Evolutionary conservation across 2,888 invertebrate species (phyloP), one percentile per base, ranked within the genome.

Genomic region (Pyrgus malvae): DNA sequence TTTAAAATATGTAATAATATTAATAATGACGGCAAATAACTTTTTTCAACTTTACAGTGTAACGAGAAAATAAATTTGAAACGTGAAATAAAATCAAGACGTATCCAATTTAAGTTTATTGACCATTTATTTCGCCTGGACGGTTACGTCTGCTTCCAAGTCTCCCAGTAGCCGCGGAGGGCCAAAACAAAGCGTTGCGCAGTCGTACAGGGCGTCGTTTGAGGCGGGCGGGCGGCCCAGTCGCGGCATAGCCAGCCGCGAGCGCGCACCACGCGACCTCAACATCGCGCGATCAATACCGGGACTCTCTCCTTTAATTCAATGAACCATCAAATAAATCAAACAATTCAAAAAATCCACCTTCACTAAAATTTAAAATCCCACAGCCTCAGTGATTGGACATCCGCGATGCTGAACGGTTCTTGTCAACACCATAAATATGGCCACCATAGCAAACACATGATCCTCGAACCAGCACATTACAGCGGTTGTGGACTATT

Each of bases 221-320:
- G 59, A 58, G 61, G 56, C 72, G 74, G 74, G 69, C 70, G 75
- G 68, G 74, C 72, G 69, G 65, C 73, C 72, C 79, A 85, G 90
- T 90, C 84, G 90, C 87, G 89, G 88, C 89, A 76, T 69, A 81
- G 68, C 79, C 80, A 72, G 85, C 88, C 86, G 86, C 83, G 74
- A 69, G 73, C 78, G 90, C 84, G 82, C 80, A 79, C 78, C 70
- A 63, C 76, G 75, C 79, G 74, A 60, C 59, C 46, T 44, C 61
- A 74, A 73, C 74, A 74, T 65, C 61, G 35, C 77, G 76, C 79
- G 81, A 83, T 86, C 85, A 69, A 86, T 87, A 85, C 67, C 57
- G 55, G 45, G 62, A 64, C 60, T 67, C 75, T 74, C 69, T 68
- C 66, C 49, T 44, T 56, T 55, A 40, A 46, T 50, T 51, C 29